A percentile compares a stretch with the other conserved stretches of the same genome.
Evolutionary conservation across 1,140 invertebrate species (phyloP).

Genomic region (Bombus huntii): DNA sequence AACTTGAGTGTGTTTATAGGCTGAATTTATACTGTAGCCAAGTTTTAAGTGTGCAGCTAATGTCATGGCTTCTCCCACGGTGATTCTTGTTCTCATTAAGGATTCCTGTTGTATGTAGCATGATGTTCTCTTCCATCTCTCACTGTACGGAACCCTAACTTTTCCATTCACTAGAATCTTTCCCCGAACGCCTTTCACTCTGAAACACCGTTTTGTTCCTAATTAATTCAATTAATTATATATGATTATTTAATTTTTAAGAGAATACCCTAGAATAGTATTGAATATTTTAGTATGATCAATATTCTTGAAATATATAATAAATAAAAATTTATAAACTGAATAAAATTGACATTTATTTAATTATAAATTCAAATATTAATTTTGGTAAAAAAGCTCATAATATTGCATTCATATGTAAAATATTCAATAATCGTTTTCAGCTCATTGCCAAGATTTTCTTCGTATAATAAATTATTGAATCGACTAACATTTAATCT

Average conservation of each 20-base stretch:
- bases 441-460: background rate
- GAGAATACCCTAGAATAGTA: no score
- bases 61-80: constrained; percentile 92
- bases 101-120: constrained; percentile 97
- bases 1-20: constrained; percentile 80
- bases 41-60: constrained; percentile 93
- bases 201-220: constrained; percentile 28
- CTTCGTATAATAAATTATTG: background rate
- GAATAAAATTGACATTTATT: no score
- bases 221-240: background rate
- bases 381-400: background rate
- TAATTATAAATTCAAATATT: background rate
- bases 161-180: constrained; percentile 90
- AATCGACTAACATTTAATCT: background rate
- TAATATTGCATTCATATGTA: no score
- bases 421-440: background rate
- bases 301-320: no score
- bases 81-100: constrained; percentile 89
- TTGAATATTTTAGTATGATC: no score
- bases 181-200: constrained; percentile 86
- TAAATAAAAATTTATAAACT: no score
- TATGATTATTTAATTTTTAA: no score
- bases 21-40: constrained; percentile 82
- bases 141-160: constrained; percentile 87
- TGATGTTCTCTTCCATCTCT: constrained; percentile 89